Evolutionary conservation across 2,113 vertebrate genomes (phyloP).

Genomic region (Astur gentilis): DNA sequence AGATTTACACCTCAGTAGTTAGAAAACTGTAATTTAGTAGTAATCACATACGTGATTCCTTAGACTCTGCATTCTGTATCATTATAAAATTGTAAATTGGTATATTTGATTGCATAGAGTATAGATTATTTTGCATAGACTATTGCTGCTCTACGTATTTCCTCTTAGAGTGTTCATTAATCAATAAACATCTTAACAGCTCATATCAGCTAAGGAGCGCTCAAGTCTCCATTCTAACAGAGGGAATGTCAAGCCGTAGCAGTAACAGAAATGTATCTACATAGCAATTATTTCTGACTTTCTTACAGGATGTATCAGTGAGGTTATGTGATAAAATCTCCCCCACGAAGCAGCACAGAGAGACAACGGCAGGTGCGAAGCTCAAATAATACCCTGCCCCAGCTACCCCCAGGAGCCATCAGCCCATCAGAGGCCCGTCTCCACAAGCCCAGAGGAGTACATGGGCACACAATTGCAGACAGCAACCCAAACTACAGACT

Average conservation of each 20-base stretch:
- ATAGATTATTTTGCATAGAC: background rate
- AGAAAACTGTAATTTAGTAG: background rate
- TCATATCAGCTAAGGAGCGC: background rate
- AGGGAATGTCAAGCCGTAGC: background rate
- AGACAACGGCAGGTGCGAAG: background rate
- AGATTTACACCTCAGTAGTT: background rate
- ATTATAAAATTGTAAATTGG: background rate
- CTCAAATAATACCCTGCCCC: background rate
- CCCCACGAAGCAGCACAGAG: background rate
- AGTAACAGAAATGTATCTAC: background rate
- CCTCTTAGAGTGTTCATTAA: background rate
- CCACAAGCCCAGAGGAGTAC: too few species aligned
- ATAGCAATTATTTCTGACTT: background rate
- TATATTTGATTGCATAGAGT: background rate
- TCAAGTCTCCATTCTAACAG: background rate
- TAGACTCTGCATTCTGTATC: background rate
- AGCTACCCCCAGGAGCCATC: background rate
- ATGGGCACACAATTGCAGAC: background rate
- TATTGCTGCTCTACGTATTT: background rate
- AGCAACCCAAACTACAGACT: background rate
- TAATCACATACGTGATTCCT: background rate
- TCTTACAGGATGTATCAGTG: background rate
- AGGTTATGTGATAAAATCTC: background rate
- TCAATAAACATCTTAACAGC: background rate
- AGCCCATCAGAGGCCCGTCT: background rate